Evolutionary conservation across 2,113 vertebrate genomes (phyloP).

Genomic region (Sphyrna mokarran): DNA sequence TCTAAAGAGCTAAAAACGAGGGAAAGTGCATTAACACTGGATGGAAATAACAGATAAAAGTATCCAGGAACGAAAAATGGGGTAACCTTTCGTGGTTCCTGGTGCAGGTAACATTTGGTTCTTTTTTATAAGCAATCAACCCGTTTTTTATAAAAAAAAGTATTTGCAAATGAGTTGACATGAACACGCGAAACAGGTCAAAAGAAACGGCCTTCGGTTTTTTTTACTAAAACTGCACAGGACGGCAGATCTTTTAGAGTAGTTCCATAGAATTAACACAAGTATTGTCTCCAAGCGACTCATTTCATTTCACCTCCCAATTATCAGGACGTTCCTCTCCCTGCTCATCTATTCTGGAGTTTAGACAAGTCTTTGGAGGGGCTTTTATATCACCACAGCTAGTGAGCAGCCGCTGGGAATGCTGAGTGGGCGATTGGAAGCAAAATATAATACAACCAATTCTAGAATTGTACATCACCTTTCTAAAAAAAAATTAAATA

Average conservation of each 20-base stretch:
- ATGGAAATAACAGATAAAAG: slow-evolving; percentile 58
- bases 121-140: slow-evolving; percentile 30
- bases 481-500: slow-evolving; percentile 44
- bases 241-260: background rate
- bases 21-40: slow-evolving; percentile 74
- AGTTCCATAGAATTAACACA: slow-evolving; percentile 18
- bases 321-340: background rate
- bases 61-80: slow-evolving; percentile 28
- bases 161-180: background rate
- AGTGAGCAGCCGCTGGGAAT: background rate
- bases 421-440: background rate
- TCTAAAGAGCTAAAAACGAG: slow-evolving; percentile 40
- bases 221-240: background rate
- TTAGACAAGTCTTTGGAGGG: background rate
- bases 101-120: slow-evolving; percentile 37
- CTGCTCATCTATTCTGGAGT: background rate
- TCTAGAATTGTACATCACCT: slow-evolving; percentile 29
- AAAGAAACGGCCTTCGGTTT: background rate
- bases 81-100: slow-evolving; percentile 20
- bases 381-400: background rate
- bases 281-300: background rate
- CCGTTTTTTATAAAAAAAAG: slow-evolving; percentile 19
- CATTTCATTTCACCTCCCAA: background rate
- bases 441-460: background rate
- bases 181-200: background rate